These are phyloP conservation scores for Coreius guichenoti DNA, from an alignment of 2,797 vertebrate genomes.

Conservation along the genomic window DNA sequence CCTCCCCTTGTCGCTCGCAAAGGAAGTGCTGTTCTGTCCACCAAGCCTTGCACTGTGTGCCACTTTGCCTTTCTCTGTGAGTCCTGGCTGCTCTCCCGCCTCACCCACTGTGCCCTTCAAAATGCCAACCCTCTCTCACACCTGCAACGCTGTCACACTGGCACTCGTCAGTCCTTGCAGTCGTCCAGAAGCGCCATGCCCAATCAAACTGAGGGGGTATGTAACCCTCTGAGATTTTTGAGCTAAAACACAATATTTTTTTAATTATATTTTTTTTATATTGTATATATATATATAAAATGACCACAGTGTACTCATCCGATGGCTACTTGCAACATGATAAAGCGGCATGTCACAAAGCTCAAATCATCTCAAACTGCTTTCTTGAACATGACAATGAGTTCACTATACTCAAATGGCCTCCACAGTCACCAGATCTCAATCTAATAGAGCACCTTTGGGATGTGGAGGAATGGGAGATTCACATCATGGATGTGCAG, in stretches of 20 bases:
- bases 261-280: not conserved
- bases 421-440: not conserved
- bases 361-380: not conserved
- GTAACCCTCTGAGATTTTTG: too few species aligned
- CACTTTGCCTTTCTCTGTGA: conserved; percentile 50
- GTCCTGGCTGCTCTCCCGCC: conserved; percentile 46
- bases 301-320: not conserved
- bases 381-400: too few species aligned
- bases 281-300: too few species aligned
- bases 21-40: conserved; percentile 56
- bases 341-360: not conserved
- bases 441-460: conserved; percentile 38
- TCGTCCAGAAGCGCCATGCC: conserved; percentile 10
- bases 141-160: conserved; percentile 57
- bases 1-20: conserved; percentile 48
- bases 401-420: too few species aligned
- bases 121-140: conserved; percentile 54
- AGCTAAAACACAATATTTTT: not conserved
- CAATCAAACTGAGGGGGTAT: not conserved
- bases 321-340: not conserved
- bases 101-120: conserved; percentile 59
- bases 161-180: conserved; percentile 48
- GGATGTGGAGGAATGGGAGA: conserved; percentile 62
- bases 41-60: conserved; percentile 49
- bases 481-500: conserved; percentile 66